Conservation (phyloP, 1,140 invertebrate genomes). For the Drosophila repleta region DNA sequence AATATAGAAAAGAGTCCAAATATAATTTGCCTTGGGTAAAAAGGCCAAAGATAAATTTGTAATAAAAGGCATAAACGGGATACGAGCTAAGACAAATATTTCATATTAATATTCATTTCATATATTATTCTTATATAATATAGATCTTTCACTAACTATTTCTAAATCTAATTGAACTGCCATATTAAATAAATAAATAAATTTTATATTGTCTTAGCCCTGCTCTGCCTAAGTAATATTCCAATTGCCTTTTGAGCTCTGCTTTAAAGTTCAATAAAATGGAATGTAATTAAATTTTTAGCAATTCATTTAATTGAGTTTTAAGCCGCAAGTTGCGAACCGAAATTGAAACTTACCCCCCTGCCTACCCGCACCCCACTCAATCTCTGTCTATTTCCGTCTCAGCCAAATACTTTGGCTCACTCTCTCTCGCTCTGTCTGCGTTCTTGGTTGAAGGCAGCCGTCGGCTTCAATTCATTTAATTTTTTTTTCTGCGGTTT, state of each 20-base stretch:
- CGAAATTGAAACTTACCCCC: conserved; percentile 60
- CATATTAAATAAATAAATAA: too few species aligned
- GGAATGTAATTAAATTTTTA: conserved; percentile 77
- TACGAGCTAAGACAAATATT: too few species aligned
- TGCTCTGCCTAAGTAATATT: too few species aligned
- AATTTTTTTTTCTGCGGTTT: conserved; percentile 44
- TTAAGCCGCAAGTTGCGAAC: conserved; percentile 70
- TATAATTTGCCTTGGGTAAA: too few species aligned
- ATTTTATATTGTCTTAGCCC: too few species aligned
- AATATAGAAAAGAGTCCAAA: too few species aligned
- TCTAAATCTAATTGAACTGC: too few species aligned
- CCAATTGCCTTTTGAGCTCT: conserved; percentile 17
- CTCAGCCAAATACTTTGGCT: neutral
- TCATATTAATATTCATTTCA: too few species aligned
- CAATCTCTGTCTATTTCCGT: conserved; percentile 2
- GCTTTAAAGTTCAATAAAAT: conserved; percentile 43
- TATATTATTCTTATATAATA: too few species aligned
- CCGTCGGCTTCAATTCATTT: conserved; percentile 49
- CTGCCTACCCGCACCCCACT: neutral
- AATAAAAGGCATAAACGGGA: too few species aligned
- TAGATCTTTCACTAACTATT: too few species aligned
- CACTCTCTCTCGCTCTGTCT: neutral
- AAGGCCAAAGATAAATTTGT: too few species aligned
- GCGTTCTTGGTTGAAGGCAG: conserved; percentile 10
- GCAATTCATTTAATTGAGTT: conserved; percentile 80